Percentiles rank a stretch among this genome's conserved stretches.
Conservation (phyloP, 2,888 invertebrate species). For the Neoaliturus tenellus region DNA sequence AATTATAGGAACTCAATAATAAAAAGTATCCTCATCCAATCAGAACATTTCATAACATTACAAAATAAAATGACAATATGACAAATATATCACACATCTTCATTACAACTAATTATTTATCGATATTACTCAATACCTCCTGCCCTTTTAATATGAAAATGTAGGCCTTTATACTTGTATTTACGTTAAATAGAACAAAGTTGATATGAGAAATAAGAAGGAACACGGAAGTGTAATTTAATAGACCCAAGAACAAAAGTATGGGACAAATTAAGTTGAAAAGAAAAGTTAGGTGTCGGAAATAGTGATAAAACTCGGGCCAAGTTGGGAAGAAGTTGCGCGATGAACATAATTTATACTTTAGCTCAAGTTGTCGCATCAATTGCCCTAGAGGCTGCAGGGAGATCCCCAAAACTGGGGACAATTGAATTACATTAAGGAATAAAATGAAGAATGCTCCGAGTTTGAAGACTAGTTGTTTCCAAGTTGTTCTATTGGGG, state of each 20-base stretch:
- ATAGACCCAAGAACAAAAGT: slow-evolving; percentile 22
- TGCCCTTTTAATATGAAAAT: too few species aligned
- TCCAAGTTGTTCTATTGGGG: background rate
- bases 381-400: slow-evolving; percentile 17
- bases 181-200: too few species aligned
- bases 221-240: slow-evolving; percentile 18
- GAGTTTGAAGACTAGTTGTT: background rate
- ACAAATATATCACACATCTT: too few species aligned
- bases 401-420: background rate
- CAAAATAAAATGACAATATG: too few species aligned
- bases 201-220: background rate
- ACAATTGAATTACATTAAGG: slow-evolving; percentile 19
- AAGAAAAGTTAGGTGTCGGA: slow-evolving; percentile 49
- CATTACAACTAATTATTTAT: too few species aligned
- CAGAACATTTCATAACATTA: too few species aligned
- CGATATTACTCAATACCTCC: too few species aligned
- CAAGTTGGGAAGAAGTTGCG: slow-evolving; percentile 22
- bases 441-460: background rate
- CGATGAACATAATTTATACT: slow-evolving; percentile 43
- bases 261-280: slow-evolving; percentile 29
- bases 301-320: slow-evolving; percentile 43
- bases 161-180: too few species aligned
- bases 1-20: too few species aligned
- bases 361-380: slow-evolving; percentile 28
- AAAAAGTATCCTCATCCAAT: too few species aligned